Evolutionary conservation across 1,140 invertebrate species (phyloP).

Genomic region (Tetragnatha versicolor): DNA sequence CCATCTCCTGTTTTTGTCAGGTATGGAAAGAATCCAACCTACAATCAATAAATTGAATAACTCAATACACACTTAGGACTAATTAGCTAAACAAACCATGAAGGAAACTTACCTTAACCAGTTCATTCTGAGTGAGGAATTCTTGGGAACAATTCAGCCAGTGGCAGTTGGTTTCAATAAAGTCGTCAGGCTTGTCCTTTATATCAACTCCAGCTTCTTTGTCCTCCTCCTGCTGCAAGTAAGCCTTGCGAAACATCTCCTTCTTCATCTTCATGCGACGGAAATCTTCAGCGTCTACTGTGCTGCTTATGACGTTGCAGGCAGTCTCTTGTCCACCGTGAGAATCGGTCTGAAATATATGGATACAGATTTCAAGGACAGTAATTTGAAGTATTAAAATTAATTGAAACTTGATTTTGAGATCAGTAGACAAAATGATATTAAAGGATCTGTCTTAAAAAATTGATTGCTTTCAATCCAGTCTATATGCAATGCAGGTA

Average conservation of each 20-base stretch:
- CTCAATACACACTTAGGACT: no score
- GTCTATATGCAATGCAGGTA: no score
- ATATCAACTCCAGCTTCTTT: constrained; percentile 59
- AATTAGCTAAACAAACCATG: no score
- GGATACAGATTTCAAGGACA: no score
- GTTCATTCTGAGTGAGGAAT: constrained; percentile 83
- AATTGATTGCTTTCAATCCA: no score
- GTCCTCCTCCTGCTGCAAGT: constrained; percentile 16
- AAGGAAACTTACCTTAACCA: constrained; percentile 69
- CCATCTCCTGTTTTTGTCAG: no score
- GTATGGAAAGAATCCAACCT: no score
- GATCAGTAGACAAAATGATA: no score
- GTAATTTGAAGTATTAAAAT: no score
- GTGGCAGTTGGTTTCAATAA: constrained; percentile 97
- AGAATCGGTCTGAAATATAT: constrained; percentile 39
- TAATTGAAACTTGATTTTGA: no score
- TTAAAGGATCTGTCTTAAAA: no score
- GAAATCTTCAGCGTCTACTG: constrained; percentile 56
- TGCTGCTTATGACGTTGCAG: constrained; percentile 60
- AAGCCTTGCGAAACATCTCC: background rate
- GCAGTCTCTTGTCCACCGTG: constrained; percentile 57
- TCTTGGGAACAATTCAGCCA: constrained; percentile 93
- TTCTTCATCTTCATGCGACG: constrained; percentile 26
- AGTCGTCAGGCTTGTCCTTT: constrained; percentile 81
- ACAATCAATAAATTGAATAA: no score